Evolutionary conservation across 2,888 invertebrate genomes (phyloP).

Genomic region (Eupithecia subfuscata): DNA sequence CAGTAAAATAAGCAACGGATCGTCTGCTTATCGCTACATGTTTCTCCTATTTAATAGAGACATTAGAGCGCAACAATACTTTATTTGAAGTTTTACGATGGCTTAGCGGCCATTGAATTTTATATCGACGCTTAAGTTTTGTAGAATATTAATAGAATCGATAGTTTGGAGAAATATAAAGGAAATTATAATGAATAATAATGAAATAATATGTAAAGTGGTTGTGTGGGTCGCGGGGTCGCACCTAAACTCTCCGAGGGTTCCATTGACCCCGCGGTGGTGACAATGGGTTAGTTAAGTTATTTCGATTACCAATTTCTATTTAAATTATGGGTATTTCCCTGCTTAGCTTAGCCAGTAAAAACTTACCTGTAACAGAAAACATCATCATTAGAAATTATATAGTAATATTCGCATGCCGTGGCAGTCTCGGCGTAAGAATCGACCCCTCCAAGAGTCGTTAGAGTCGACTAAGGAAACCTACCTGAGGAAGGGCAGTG

Average conservation of each 20-base stretch:
- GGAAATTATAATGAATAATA: constrained; percentile 16
- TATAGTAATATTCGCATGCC: background rate
- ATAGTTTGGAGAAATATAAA: constrained; percentile 24
- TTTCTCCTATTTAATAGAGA: constrained; percentile 46
- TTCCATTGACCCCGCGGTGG: background rate
- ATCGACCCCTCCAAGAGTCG: too few relatives aligned
- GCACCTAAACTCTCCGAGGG: background rate
- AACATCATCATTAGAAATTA: background rate
- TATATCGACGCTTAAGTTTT: constrained; percentile 26
- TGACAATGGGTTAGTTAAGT: background rate
- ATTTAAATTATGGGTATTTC: background rate
- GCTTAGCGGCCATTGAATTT: constrained; percentile 39
- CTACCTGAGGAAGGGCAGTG: too few relatives aligned
- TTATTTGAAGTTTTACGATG: constrained; percentile 37
- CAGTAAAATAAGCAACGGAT: constrained; percentile 28
- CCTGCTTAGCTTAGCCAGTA: background rate
- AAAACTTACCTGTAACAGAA: constrained; percentile 10
- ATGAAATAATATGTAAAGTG: constrained; percentile 13
- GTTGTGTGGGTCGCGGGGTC: constrained; percentile 11
- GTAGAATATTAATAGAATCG: constrained; percentile 22
- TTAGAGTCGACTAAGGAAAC: too few relatives aligned
- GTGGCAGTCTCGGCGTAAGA: background rate
- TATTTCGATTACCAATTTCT: constrained; percentile 3
- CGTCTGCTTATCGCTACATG: constrained; percentile 40
- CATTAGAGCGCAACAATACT: constrained; percentile 45